Base-by-base conservation (phyloP, 2,113 vertebrate species). In the Phoxinus phoxinus region DNA sequence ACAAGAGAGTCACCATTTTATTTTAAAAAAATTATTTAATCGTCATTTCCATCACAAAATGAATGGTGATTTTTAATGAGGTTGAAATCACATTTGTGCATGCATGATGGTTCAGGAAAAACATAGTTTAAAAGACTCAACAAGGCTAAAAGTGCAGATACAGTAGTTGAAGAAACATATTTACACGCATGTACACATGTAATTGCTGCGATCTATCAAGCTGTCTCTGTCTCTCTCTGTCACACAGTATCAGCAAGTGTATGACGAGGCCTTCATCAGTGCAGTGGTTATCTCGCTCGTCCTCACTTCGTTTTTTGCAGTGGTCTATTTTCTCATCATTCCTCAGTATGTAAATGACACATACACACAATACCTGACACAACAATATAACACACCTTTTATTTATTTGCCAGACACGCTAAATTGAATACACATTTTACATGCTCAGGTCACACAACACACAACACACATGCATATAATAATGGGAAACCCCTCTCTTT, bases 241-340 rank as follows among this genome's bases (percentile, higher is more conserved):
- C 48, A 79, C 86, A 83, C 87, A 99, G 98, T 99, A 99, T 91
- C 96, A 99, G 92, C 96, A 97, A 94, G 95, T 98, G 87, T 96
- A 96, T 87, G 98, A 99, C 48, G 97, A 99, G 87, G 95, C 97
- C 86, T 99, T 99, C 94, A 97, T 96, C 95, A 96, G 96, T 81
- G 97, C 98, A 2, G 98, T 98, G 86, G 94, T 96, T 88, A 96
- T 99, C 44, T 97, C 97, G 71, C 94, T 99, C 87, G 92, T 98
- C 93, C 96, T 99, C 89, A 95, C 96, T 86, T 95, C 96, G 91
- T 95, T 98, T 91, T 97, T 98, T 84, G 96, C 97, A 93, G 95
- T 99, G 87, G 93, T 99, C 95, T 99, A 99, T 93, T 96, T 99
- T 90, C 95, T 99, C 79, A 96, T 98, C 94, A 97, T 99, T 88